Evolutionary conservation across 2,797 vertebrate species (phyloP), one percentile per base, ranked within the genome.

Genomic region (Moxostoma hubbsi): DNA sequence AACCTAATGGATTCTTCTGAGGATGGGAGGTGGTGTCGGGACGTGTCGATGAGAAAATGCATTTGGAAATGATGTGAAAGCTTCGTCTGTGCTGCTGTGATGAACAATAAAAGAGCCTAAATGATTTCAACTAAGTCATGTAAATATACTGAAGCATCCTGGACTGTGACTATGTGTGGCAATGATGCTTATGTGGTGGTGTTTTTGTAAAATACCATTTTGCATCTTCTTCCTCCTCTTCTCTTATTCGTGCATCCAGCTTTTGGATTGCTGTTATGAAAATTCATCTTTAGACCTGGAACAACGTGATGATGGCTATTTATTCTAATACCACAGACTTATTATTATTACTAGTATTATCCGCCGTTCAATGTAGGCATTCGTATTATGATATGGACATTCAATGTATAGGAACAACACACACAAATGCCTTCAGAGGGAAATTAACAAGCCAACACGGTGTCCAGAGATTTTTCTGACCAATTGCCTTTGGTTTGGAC

Each of bases 371-470:
- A 73, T 73, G 78, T 36, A 36, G 36, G 36, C 36, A 36, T 36
- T 70, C 50, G 67, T 55, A 18, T 55, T 70, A 55, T 36, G 36
- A 36, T 53, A 24, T 43, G 51, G 18, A 50, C 67, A 4, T 81
- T 64, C 57, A 84, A 85, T 91, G 92, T 86, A 91, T 91, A 91
- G 90, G 90, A 90, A 89, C 88, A 85, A 86, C 36, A 84, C 75
- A 88, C 87, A 91, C 86, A 90, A 89, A 90, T 92, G 88, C 91
- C 91, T 89, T 88, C 88, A 90, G 91, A 86, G 85, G 82, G 18
- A 64, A 68, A 73, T 67, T 68, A 82, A 72, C 73, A 70, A 70
- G 73, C 24, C 67, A 43, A 43, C 51, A 55, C 67, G 67, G 51
- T 36, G 59, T 43, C 15, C 64, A 15, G 66, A 81, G 50, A 64